Evolutionary conservation across 2,797 vertebrate species (phyloP).

Genomic region (Psittacula derbiana): DNA sequence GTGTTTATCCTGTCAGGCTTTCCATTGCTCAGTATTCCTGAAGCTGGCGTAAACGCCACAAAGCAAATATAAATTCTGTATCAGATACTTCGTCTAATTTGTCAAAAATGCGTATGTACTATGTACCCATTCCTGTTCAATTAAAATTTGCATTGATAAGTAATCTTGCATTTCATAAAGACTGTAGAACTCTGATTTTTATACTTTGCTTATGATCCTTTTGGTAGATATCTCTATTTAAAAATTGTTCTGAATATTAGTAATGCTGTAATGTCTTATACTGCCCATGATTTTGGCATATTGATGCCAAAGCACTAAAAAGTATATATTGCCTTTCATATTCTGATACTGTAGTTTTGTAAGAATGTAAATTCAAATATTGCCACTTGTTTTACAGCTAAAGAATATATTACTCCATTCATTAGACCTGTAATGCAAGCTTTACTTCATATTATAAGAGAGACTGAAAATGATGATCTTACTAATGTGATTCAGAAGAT

Average conservation of each 20-base stretch:
- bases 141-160: not conserved
- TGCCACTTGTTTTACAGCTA: constrained; percentile 79
- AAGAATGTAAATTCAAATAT: not conserved
- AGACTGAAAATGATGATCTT: constrained; percentile 98
- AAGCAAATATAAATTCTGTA: not conserved
- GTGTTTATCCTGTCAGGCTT: not conserved
- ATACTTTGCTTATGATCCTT: not conserved
- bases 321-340: not conserved
- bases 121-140: not conserved
- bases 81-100: not conserved
- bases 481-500: constrained; percentile 99
- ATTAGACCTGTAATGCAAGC: constrained; percentile 99
- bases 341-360: not conserved
- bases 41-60: not conserved
- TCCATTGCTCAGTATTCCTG: not conserved
- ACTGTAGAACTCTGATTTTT: not conserved
- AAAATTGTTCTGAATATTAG: not conserved
- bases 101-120: not conserved
- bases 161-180: not conserved
- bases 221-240: not conserved
- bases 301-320: not conserved
- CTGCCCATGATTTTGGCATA: not conserved
- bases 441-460: constrained; percentile 97
- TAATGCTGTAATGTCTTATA: not conserved
- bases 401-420: constrained; percentile 96